Base-by-base conservation (phyloP, 2,797 vertebrate species). In the Gymnodraco acuticeps region DNA sequence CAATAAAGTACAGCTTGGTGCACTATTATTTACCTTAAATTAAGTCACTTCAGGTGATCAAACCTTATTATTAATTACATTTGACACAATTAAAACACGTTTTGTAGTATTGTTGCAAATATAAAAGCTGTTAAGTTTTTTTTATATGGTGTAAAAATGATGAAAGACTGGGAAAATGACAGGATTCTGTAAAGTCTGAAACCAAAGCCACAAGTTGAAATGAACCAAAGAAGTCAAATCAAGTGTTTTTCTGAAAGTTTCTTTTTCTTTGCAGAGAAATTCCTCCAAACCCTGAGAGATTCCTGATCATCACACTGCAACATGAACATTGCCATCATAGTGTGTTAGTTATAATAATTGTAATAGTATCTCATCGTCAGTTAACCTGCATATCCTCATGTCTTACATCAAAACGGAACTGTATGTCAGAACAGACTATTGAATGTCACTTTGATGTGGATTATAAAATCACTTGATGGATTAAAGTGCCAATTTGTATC, bases 241-340 rank as follows among this genome's bases (percentile, higher is more conserved):
- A 60, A 13, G 20, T 15, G 23, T 48, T 20, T 2, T 23, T 27
- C 13, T 68, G 33, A 38, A 56, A 33, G 42, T 42, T 54, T 48
- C 10, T 64, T 38, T 56, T 42, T 70, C 47, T 16, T 69, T 70
- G 43, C 73, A 87, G 85, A 77, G 46, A 67, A 70, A 45, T 90
- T 88, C 63, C 63, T 52, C 27, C 75, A 78, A 58, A 83, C 51
- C 15, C 62, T 84, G 45, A 69, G 58, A 52, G 64, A 74, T 50
- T 51, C 62, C 42, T 74, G n/a, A 75, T 14, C 41, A 27, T 15
- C 38, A 31, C 5, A 46, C 50, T 31, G 14, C 5, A 27, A 55
- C 43, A 19, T 11, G 13, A 14, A 12, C 14, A 20, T 38, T 16
- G n/a, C 31, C 23, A 3, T 19, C 17, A 38, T 3, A 16, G 41